Percentiles rank a stretch among this genome's conserved stretches.
Evolutionary conservation across 2,888 invertebrate genomes (phyloP).

Genomic region (Chirona hameri): DNA sequence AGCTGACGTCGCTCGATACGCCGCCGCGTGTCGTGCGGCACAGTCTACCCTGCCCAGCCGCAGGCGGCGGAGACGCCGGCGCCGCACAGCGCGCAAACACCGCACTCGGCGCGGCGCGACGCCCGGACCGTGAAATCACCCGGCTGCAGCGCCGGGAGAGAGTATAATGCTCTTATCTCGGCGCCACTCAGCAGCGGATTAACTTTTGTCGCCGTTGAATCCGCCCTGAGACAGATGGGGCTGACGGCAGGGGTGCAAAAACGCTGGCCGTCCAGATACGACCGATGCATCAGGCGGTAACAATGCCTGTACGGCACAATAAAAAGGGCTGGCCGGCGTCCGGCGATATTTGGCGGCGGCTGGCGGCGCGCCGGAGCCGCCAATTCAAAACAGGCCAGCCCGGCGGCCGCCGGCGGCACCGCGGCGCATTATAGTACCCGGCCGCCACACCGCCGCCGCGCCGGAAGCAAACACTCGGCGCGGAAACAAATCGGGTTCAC

Average conservation of each 20-base stretch:
- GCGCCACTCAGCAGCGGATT: conserved; percentile 25
- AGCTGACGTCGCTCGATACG: conserved; percentile 24
- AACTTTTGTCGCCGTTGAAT: conserved; percentile 25
- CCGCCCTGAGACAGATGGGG: conserved; percentile 6
- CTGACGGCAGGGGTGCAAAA: conserved; percentile 3
- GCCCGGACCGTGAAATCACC: conserved; percentile 22
- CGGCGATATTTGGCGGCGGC: neutral
- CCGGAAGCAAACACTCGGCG: conserved; percentile 1
- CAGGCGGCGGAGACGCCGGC: neutral
- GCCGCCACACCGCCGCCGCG: neutral
- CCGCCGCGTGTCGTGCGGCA: neutral
- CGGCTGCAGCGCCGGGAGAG: neutral
- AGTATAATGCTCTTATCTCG: conserved; percentile 26
- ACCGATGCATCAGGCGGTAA: neutral
- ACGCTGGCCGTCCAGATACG: neutral
- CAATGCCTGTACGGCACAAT: conserved; percentile 6
- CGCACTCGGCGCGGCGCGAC: neutral
- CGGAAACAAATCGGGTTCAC: neutral
- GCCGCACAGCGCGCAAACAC: neutral
- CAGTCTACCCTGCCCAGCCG: neutral
- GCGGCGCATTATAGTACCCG: no score
- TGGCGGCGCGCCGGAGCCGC: neutral
- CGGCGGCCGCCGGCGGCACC: neutral
- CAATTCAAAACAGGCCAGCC: neutral
- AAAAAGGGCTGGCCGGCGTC: neutral